Evolutionary conservation across 2,113 vertebrate species (phyloP).

Genomic region (Cervus canadensis): DNA sequence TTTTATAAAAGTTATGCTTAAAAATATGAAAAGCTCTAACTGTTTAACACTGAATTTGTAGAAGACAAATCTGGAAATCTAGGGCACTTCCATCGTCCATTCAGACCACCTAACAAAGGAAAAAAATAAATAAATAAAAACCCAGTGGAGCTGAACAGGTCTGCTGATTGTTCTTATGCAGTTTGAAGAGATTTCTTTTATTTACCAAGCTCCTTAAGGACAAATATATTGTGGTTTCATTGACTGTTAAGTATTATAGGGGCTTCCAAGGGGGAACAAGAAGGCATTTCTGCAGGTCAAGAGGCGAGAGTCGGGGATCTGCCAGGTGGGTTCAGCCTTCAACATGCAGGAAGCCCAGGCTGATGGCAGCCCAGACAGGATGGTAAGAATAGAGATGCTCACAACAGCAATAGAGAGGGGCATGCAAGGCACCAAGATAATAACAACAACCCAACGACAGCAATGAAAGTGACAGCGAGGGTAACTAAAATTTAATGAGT

Average conservation of each 20-base stretch:
- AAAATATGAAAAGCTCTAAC: slow-evolving; percentile 53
- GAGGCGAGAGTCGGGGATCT: neutral
- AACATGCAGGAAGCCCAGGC: neutral
- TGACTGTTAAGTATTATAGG: neutral
- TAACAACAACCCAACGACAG: neutral
- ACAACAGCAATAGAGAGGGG: neutral
- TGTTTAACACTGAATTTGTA: slow-evolving; percentile 7
- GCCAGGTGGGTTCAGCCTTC: neutral
- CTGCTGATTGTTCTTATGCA: neutral
- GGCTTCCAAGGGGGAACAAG: neutral
- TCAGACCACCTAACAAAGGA: slow-evolving; percentile 37
- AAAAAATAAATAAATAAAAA: slow-evolving; percentile 28
- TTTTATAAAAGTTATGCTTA: slow-evolving; percentile 55
- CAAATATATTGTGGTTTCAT: neutral
- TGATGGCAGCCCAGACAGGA: neutral
- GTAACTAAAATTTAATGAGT: neutral
- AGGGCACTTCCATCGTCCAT: slow-evolving; percentile 35
- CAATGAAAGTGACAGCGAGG: neutral
- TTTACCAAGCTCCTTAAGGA: neutral
- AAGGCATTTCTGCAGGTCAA: neutral
- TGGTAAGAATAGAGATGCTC: neutral
- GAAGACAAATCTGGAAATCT: slow-evolving; percentile 57
- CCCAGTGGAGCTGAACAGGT: neutral
- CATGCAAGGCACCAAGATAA: neutral
- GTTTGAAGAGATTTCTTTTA: neutral